Percentiles rank a stretch among this genome's conserved stretches.
Conservation (phyloP, 2,888 invertebrate genomes). For the Tipula unca region DNA sequence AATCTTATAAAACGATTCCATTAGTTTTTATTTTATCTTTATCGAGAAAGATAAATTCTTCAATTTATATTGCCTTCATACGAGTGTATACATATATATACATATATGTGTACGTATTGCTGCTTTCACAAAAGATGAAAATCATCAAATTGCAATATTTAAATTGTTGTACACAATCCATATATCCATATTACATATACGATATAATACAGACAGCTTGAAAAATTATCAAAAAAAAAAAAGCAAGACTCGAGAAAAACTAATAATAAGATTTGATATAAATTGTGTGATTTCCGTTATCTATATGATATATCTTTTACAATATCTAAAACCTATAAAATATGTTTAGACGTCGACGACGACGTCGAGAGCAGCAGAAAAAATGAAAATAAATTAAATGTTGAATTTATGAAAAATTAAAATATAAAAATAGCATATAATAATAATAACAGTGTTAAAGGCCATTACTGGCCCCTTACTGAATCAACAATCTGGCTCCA, state of each 20-base stretch:
- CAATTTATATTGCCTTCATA: conserved; percentile 2
- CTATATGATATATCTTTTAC: neutral
- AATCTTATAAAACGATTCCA: conserved; percentile 8
- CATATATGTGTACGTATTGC: neutral
- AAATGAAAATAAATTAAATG: conserved; percentile 8
- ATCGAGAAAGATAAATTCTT: conserved; percentile 8
- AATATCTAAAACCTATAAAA: neutral
- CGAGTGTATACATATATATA: neutral
- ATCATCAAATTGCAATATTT: conserved; percentile 14
- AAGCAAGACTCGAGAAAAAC: neutral
- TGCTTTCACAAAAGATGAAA: neutral
- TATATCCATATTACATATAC: neutral
- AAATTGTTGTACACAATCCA: conserved; percentile 8
- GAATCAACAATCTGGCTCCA: too few relatives aligned
- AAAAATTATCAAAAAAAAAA: conserved; percentile 1
- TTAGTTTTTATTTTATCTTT: conserved; percentile 14
- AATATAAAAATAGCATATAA: too few relatives aligned
- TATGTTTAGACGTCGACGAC: neutral
- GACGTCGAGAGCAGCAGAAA: neutral
- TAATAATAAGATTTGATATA: conserved; percentile 8
- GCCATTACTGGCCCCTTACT: too few relatives aligned
- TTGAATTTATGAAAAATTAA: conserved; percentile 2
- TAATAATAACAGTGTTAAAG: too few relatives aligned
- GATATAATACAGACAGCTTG: neutral
- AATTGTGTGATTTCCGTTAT: conserved; percentile 14